These are phyloP conservation scores for Zygogramma bicolorata DNA, from an alignment of 2,888 invertebrate genomes.

Conservation along the genomic window DNA sequence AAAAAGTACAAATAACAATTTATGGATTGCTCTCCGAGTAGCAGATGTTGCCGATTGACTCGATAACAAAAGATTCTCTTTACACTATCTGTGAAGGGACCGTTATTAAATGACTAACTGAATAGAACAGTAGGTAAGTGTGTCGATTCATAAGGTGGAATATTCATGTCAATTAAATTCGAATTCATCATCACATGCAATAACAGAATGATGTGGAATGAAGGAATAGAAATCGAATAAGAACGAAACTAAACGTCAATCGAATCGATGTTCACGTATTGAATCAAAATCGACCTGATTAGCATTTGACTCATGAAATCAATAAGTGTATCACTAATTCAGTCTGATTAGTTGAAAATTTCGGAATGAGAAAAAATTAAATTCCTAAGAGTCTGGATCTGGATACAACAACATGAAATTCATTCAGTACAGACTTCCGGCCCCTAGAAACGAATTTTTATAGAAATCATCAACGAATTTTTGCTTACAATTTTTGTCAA, in stretches of 20 bases:
- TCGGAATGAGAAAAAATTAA: too few species aligned
- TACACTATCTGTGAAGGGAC: conserved; percentile 10
- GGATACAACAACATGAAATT: too few species aligned
- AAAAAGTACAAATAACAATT: background rate
- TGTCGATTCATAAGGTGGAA: conserved; percentile 12
- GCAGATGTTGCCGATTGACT: conserved; percentile 24
- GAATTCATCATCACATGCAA: background rate
- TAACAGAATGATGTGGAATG: background rate
- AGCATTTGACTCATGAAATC: background rate
- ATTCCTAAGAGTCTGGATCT: too few species aligned
- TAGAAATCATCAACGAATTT: too few species aligned
- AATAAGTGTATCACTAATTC: background rate
- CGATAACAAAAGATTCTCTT: conserved; percentile 12
- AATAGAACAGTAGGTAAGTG: conserved; percentile 27
- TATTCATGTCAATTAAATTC: background rate
- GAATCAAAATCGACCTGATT: background rate
- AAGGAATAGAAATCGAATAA: background rate
- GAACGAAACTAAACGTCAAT: background rate
- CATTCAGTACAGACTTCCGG: too few species aligned
- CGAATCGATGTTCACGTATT: background rate
- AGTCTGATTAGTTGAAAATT: background rate
- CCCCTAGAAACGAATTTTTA: too few species aligned
- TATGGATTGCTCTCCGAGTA: conserved; percentile 7
- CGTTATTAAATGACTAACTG: background rate
- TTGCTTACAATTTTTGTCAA: too few species aligned